Conservation (phyloP, 92 coral and sea anemone genomes). For the Zoanthus gigantus region DNA sequence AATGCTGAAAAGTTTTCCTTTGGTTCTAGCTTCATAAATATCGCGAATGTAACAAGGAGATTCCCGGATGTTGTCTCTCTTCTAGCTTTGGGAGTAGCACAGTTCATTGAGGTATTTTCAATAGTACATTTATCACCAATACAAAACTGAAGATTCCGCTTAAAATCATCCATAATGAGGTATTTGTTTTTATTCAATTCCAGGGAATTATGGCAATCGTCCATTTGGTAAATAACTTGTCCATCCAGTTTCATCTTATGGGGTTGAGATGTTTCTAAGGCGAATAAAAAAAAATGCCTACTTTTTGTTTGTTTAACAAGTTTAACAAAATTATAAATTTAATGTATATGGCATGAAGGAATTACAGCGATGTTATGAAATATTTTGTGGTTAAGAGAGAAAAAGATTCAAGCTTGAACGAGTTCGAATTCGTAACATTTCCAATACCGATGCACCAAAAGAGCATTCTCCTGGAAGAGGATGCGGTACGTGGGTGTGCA, state of each 20-base stretch:
- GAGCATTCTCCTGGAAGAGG: too few relatives aligned
- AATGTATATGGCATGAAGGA: too few relatives aligned
- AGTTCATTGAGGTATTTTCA: constrained; percentile 9
- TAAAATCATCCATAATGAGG: constrained; percentile 16
- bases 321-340: too few relatives aligned
- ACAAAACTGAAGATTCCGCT: constrained; percentile 28
- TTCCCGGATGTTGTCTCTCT: neutral
- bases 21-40: constrained; percentile 14
- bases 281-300: neutral
- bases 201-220: neutral
- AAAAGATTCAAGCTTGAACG: too few relatives aligned
- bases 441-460: too few relatives aligned
- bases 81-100: neutral
- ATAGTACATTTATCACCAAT: constrained; percentile 34
- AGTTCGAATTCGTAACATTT: too few relatives aligned
- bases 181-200: neutral
- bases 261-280: constrained; percentile 12
- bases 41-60: neutral
- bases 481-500: too few relatives aligned
- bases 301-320: too few relatives aligned
- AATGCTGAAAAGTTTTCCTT: constrained; percentile 7
- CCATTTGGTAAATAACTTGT: constrained; percentile 10
- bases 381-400: too few relatives aligned
- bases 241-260: constrained; percentile 30
- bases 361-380: too few relatives aligned